Conservation (phyloP, 2,113 vertebrate genomes). For the Okapia johnstoni region DNA sequence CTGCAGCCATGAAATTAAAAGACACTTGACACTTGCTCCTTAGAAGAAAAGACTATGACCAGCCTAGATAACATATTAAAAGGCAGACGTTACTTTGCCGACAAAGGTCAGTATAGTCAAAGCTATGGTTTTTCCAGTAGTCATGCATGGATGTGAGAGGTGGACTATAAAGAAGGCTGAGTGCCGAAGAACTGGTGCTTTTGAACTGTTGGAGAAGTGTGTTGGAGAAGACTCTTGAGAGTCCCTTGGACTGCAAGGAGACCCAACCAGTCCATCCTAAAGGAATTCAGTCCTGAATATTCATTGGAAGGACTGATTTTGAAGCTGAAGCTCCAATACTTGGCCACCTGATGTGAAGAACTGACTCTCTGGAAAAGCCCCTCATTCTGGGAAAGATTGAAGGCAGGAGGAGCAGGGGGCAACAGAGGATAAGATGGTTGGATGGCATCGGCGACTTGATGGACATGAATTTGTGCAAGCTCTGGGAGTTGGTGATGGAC, state of each 20-base stretch:
- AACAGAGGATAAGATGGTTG: neutral
- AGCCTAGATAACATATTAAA: neutral
- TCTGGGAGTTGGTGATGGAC: neutral
- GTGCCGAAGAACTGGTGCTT: accelerated
- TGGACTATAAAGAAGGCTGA: neutral
- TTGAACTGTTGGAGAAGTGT: neutral
- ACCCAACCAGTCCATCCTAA: neutral
- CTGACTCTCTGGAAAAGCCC: neutral
- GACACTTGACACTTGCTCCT: neutral
- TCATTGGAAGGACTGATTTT: neutral
- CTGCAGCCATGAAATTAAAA: neutral
- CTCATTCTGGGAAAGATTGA: neutral
- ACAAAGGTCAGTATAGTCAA: neutral
- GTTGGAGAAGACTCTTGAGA: neutral
- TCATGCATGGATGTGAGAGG: neutral
- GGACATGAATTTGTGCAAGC: neutral
- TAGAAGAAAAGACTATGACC: neutral
- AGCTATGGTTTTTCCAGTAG: neutral
- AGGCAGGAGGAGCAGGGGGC: neutral
- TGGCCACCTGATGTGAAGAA: neutral
- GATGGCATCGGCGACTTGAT: accelerated
- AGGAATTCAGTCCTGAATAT: neutral
- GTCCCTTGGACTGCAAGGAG: neutral
- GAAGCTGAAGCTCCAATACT: neutral
- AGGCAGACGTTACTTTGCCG: neutral